Conservation (phyloP, 1,140 invertebrate genomes). For the Dermatophagoides farinae region DNA sequence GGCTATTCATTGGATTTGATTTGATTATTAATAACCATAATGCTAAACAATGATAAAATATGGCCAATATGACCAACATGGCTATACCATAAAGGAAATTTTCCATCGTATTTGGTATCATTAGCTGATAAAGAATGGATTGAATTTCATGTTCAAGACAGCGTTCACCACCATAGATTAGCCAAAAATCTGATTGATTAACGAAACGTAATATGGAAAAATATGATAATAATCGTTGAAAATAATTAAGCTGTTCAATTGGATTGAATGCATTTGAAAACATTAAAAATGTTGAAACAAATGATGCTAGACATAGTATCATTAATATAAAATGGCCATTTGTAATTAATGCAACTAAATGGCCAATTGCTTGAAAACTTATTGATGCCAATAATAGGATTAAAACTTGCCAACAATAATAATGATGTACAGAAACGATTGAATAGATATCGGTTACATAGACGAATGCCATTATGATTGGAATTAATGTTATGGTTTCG, state of each 20-base stretch:
- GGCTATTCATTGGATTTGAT: neutral
- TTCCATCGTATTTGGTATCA: neutral
- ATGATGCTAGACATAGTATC: neutral
- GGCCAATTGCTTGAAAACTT: neutral
- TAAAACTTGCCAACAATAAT: neutral
- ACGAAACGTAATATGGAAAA: neutral
- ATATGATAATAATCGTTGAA: neutral
- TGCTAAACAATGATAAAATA: neutral
- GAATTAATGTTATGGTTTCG: neutral
- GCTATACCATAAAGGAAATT: neutral
- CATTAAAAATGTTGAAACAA: neutral
- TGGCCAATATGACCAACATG: neutral
- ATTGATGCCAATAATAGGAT: neutral
- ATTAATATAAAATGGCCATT: neutral
- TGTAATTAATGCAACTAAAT: neutral
- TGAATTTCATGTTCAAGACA: neutral
- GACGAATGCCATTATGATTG: neutral
- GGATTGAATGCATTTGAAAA: neutral
- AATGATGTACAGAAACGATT: neutral
- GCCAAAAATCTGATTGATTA: neutral
- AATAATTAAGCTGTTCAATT: neutral
- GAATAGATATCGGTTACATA: neutral
- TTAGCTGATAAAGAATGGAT: neutral
- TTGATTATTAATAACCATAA: neutral
- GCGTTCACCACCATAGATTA: neutral